phyloP scores from a whole-genome alignment of 1,140 invertebrate genomes.

The Ylistrum balloti region DNA sequence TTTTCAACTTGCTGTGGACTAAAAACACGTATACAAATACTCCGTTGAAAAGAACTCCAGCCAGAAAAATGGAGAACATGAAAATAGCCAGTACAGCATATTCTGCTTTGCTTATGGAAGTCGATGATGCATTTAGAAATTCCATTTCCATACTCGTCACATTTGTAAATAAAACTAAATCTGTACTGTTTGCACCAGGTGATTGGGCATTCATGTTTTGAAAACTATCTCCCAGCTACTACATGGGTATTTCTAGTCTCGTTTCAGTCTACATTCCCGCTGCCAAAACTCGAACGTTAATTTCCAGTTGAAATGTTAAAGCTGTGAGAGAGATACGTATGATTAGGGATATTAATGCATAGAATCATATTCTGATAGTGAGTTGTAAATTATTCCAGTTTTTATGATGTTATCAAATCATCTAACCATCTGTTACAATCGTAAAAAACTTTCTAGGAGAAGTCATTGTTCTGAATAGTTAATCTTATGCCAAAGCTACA shows the following conservation, averaged over 20 bases:
- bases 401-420: too few species aligned
- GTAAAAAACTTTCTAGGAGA: too few species aligned
- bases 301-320: neutral
- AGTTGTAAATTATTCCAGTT: too few species aligned
- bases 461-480: too few species aligned
- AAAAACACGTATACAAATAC: neutral
- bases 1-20: neutral
- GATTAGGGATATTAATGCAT: too few species aligned
- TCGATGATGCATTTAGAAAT: neutral
- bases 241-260: neutral
- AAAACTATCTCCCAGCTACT: neutral
- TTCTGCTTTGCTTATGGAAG: neutral
- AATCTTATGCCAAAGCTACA: too few species aligned
- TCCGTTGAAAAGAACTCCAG: neutral
- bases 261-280: neutral
- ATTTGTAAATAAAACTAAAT: neutral
- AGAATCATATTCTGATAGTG: too few species aligned
- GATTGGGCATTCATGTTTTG: slow-evolving; percentile 15
- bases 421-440: too few species aligned
- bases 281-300: neutral
- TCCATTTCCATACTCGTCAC: neutral
- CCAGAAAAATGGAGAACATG: neutral
- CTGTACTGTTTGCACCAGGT: neutral
- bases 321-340: neutral
- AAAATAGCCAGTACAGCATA: neutral